phyloP scores from a whole-genome alignment of 2,888 invertebrate species.

The Drosophila villosipedis region DNA sequence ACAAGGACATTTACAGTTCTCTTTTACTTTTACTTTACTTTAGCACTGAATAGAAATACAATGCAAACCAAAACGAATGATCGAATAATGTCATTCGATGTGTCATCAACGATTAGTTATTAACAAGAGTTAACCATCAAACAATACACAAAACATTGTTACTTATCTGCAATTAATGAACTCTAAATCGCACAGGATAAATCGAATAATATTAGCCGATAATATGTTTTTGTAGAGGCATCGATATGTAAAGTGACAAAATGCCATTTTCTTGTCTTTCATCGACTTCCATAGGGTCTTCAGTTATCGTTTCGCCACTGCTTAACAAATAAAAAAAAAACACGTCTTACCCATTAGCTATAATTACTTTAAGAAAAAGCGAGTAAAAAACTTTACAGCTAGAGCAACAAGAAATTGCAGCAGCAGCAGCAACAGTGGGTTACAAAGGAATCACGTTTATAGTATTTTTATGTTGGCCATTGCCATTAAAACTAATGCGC shows the following conservation, averaged over 20 bases:
- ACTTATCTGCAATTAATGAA: background rate
- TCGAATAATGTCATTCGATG: background rate
- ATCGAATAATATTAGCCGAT: background rate
- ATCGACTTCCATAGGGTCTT: background rate
- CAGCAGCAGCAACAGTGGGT: slow-evolving; percentile 3
- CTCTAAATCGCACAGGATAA: background rate
- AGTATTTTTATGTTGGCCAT: slow-evolving; percentile 55
- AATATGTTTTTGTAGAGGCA: background rate
- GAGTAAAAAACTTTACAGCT: slow-evolving; percentile 4
- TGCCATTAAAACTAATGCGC: slow-evolving; percentile 60
- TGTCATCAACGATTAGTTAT: background rate
- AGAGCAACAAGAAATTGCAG: background rate
- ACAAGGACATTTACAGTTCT: slow-evolving; percentile 18
- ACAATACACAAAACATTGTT: background rate
- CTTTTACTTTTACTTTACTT: background rate
- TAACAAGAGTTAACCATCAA: background rate
- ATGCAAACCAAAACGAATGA: background rate
- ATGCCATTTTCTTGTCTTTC: background rate
- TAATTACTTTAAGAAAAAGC: slow-evolving; percentile 1
- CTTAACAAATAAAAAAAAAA: background rate
- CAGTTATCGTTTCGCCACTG: background rate
- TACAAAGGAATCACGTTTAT: slow-evolving; percentile 45
- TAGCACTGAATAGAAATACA: background rate
- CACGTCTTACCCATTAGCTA: slow-evolving; percentile 18
- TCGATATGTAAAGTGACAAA: background rate